Percentiles rank a stretch among this genome's conserved stretches.
phyloP scores from a whole-genome alignment of 2,797 vertebrate species.

The Alectoris magna region DNA sequence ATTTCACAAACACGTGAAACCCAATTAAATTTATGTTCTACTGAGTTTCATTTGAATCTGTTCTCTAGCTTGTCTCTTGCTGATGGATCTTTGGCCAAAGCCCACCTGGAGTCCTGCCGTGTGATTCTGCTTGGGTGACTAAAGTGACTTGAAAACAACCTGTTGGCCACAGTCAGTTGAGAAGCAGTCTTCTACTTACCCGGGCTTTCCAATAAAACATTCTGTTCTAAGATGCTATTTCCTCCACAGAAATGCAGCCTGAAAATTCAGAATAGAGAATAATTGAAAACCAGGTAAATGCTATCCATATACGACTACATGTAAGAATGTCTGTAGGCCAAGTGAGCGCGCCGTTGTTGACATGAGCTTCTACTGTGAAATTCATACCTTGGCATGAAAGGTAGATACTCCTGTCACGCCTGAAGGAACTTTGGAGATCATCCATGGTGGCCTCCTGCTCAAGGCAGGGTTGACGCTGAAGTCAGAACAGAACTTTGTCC shows the following conservation, averaged over 20 bases:
- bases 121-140: neutral
- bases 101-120: neutral
- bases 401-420: neutral
- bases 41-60: neutral
- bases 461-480: neutral
- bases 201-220: neutral
- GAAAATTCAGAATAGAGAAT: neutral
- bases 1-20: no score
- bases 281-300: neutral
- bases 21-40: neutral
- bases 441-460: neutral
- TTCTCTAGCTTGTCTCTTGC: neutral
- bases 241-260: neutral
- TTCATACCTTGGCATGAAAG: neutral
- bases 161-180: neutral
- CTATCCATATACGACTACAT: neutral
- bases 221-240: neutral
- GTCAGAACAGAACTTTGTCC: neutral
- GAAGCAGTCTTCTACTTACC: neutral
- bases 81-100: neutral
- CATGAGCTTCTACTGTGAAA: neutral
- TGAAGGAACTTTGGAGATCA: neutral
- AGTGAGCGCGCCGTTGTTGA: neutral
- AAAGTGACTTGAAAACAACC: neutral
- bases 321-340: neutral